Conservation (phyloP, 2,888 invertebrate species). For the Tholera decimalis region DNA sequence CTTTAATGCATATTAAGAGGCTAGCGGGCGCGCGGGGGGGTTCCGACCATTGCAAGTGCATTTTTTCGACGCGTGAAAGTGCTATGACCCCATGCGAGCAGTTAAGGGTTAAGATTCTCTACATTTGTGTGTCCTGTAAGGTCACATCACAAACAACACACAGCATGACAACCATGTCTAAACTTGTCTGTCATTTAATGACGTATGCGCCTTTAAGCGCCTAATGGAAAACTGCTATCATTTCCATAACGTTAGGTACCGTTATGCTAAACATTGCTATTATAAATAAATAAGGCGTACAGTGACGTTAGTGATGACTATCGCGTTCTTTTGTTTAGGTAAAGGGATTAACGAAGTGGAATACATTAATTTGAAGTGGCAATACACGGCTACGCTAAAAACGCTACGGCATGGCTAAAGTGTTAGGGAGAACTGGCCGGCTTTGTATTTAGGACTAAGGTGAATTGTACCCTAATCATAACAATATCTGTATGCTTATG, state of each 20-base stretch:
- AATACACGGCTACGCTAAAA: no score
- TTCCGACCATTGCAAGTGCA: no score
- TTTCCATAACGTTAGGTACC: conserved; percentile 60
- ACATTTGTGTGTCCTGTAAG: background rate
- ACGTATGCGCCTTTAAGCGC: conserved; percentile 33
- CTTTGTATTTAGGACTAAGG: no score
- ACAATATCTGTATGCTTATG: background rate
- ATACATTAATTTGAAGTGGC: conserved; percentile 10
- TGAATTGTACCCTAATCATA: background rate
- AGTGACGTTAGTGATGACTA: conserved; percentile 38
- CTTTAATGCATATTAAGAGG: no score
- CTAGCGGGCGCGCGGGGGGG: no score
- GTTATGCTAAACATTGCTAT: conserved; percentile 59
- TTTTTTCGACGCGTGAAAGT: no score
- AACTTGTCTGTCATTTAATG: conserved; percentile 16
- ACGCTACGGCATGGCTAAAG: no score
- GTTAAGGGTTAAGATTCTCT: no score
- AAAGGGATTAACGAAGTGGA: conserved; percentile 11
- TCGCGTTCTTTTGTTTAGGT: conserved; percentile 26
- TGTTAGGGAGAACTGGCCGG: background rate
- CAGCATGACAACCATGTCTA: background rate
- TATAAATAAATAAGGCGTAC: conserved; percentile 49
- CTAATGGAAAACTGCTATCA: conserved; percentile 37
- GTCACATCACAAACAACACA: background rate
- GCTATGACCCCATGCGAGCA: no score